Conservation (phyloP, 1,140 invertebrate species). For the Drosophila eugracilis region DNA sequence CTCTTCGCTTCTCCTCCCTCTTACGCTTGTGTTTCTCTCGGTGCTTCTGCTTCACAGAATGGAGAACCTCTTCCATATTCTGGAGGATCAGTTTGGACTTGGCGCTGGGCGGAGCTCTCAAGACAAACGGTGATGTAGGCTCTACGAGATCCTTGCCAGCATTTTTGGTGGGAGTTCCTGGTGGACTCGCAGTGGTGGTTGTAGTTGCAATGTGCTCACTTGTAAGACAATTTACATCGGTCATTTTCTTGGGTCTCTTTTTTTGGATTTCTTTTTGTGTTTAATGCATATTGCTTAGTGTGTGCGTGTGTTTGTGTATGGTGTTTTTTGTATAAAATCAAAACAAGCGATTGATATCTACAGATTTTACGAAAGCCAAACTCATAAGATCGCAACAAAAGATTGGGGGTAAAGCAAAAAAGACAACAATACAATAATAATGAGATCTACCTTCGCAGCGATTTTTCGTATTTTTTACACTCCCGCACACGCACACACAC, state of each 20-base stretch:
- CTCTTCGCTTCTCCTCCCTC: constrained; percentile 75
- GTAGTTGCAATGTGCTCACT: constrained; percentile 63
- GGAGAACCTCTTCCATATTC: constrained; percentile 82
- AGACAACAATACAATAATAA: constrained; percentile 45
- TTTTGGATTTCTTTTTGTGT: constrained; percentile 20
- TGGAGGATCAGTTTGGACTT: constrained; percentile 81
- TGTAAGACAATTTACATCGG: constrained; percentile 82
- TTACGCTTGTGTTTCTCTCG: constrained; percentile 80
- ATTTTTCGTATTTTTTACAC: constrained; percentile 39
- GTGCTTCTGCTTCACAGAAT: constrained; percentile 82
- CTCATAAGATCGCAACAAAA: constrained; percentile 69
- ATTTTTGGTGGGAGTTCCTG: constrained; percentile 64
- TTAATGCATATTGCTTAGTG: constrained; percentile 61
- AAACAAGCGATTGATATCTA: constrained; percentile 48
- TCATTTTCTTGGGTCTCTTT: constrained; percentile 62
- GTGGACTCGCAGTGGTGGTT: constrained; percentile 34
- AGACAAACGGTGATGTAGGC: constrained; percentile 68
- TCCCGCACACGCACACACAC: constrained; percentile 62
- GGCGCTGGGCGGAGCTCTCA: constrained; percentile 76
- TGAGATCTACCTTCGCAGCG: constrained; percentile 59
- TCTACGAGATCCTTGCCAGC: constrained; percentile 29
- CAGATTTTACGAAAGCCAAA: constrained; percentile 65
- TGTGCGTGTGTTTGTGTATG: constrained; percentile 49
- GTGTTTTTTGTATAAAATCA: constrained; percentile 24
- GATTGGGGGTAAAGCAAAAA: constrained; percentile 36